Base-by-base conservation (phyloP, 2,888 invertebrate genomes). In the Euphydryas editha region DNA sequence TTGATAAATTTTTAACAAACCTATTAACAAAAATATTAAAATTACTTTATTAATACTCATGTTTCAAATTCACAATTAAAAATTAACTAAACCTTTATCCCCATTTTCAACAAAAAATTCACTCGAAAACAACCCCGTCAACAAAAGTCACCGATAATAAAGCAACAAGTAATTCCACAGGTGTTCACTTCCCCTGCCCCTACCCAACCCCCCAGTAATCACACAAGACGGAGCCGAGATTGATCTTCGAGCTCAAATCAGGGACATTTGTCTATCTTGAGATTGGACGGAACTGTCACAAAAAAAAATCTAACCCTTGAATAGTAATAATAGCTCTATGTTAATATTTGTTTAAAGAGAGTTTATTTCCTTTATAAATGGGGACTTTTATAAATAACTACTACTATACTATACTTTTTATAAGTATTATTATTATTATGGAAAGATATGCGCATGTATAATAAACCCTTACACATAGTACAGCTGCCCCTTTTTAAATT, bases 221-320 rank as follows among this genome's bases (percentile, higher is more conserved):
- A 84, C 82, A 78, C 76, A 76, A 82, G 86, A 87, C 86, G 68
- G 72, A 67, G 75, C 54, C 68, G 75, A 77, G 85, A 86, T 86
- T 87, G 86, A 86, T 86, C 82, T 82, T 75, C 74, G 71, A 73
- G 61, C 64, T 65, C 55, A 65, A 65, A 59, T 59, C 62, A 24
- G 51, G 24, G 42, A 65, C 67, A 68, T 70, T 70, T 70, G 70
- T 70, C 69, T 65, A 44, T 47, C 55, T 62, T 17, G 37, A 18
- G 49, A 49, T 18, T 8, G 18, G 46, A 18, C 51, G 24, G 20
- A 42, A 54, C 59, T 59, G 51, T 18, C 18, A 3, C 20, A 21
- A 11, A 20, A 49, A n/a, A 49, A 49, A 51, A 24, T 1, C 8
- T 20, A 11, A 47, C 18, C 20, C 13, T 18, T 5, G 21, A 20